phyloP scores from a whole-genome alignment of 2,113 vertebrate genomes.

The Scartelaos histophorus region DNA sequence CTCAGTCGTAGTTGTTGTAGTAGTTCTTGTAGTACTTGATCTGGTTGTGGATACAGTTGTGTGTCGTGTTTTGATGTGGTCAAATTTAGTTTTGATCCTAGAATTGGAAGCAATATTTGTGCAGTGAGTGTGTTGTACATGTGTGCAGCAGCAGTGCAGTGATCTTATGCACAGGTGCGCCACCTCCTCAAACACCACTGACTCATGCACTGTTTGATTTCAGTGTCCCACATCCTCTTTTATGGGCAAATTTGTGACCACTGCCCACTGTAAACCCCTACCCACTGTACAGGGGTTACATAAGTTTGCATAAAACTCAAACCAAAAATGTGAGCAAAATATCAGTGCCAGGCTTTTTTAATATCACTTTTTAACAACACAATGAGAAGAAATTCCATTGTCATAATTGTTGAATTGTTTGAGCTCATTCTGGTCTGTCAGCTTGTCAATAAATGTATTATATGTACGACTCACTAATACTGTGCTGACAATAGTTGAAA shows the following conservation, averaged over 20 bases:
- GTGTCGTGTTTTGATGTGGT: too few relatives aligned
- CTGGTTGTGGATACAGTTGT: neutral
- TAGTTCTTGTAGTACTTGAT: neutral
- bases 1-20: neutral
- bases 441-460: neutral
- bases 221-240: slow-evolving; percentile 1
- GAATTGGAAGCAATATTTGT: neutral
- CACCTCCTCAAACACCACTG: neutral
- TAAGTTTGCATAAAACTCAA: neutral
- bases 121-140: neutral
- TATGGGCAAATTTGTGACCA: neutral
- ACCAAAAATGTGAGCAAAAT: neutral
- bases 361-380: neutral
- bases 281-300: neutral
- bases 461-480: neutral
- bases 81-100: too few relatives aligned
- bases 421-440: neutral
- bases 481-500: neutral
- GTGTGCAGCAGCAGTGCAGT: neutral
- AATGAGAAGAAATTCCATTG: neutral
- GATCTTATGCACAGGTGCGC: neutral
- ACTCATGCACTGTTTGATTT: neutral
- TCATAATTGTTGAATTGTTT: neutral
- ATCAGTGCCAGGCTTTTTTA: neutral
- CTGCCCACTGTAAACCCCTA: neutral